Base-by-base conservation (phyloP, 2,888 invertebrate species). In the Athalia rosae region DNA sequence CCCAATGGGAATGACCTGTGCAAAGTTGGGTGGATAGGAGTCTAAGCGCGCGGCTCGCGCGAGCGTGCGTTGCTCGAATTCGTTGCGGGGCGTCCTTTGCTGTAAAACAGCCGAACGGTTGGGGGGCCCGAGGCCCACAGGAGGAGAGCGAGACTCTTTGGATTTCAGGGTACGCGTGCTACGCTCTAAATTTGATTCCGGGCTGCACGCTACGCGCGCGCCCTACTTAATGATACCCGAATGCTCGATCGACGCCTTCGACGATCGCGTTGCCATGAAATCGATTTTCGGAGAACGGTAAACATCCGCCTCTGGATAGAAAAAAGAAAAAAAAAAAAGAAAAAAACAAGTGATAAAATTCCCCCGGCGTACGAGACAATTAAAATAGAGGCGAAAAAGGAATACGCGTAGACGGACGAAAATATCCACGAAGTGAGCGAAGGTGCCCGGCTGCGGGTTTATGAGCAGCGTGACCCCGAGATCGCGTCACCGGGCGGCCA, bases 381-480 rank as follows among this genome's bases (percentile, higher is more conserved):
- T 58, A 62, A 45, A 50, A 47, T 13, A 11, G 15, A 66, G 53
- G 28, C 28, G 28, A 28, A 28, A 13, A 58, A 80, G 71, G 58
- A 9, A 58, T 71, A 71, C 43, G 61, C 13, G 15, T 13, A 13
- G 13, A 13, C 58, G 13, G 3, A 45, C 50, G 41, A 13, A 61
- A n/a, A 28, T 7, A 50, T 58, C 13, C 56, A 41, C 56, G 71
- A 41, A 71, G 71, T 71, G 71, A 71, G 71, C 56, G 58, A 71
- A 71, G 71, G 71, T 62, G 79, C 78, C 78, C 78, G 81, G 28
- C 79, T 78, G 80, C 79, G 79, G 80, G 81, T 82, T 83, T 83
- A 82, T 81, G 82, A 82, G 83, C 81, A 81, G 82, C 80, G 79
- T 82, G 83, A 81, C 82, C 80, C 79, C 80, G 80, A 80, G 74